phyloP scores from a whole-genome alignment of 2,888 invertebrate species.

The Zygaena filipendulae region DNA sequence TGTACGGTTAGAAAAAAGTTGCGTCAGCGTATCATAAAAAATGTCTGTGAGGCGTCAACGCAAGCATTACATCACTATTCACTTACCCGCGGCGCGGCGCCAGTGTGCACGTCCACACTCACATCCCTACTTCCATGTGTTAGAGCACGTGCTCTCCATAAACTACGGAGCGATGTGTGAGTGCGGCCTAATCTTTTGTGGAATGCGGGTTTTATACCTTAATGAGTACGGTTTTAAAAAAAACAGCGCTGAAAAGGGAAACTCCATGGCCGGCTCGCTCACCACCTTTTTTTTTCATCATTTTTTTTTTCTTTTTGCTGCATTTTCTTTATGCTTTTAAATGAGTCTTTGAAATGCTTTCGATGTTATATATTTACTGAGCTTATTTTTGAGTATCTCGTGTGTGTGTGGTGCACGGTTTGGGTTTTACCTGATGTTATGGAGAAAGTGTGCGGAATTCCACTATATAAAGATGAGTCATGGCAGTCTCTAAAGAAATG shows the following conservation, averaged over 20 bases:
- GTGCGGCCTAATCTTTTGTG: constrained; percentile 58
- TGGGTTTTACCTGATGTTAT: no score
- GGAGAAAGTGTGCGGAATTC: no score
- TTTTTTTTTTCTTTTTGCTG: no score
- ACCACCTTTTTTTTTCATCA: no score
- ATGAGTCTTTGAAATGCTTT: no score
- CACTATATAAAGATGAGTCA: no score
- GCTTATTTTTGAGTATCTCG: no score
- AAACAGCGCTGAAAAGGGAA: constrained; percentile 57
- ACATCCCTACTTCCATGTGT: constrained; percentile 13
- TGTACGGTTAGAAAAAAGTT: constrained; percentile 58
- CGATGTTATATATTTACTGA: no score
- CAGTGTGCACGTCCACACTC: constrained; percentile 19
- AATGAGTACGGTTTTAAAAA: constrained; percentile 56
- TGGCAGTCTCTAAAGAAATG: no score
- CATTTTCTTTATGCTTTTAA: no score
- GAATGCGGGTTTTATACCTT: constrained; percentile 61
- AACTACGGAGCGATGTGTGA: constrained; percentile 21
- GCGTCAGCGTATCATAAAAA: constrained; percentile 66
- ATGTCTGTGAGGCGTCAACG: constrained; percentile 64
- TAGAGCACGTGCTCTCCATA: constrained; percentile 22
- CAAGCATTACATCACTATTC: constrained; percentile 51
- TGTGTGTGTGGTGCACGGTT: no score
- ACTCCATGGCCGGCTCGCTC: constrained; percentile 34
- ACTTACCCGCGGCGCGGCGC: constrained; percentile 19